These are phyloP conservation scores for Mesorhabditis sp. DNA, from an alignment of 2,888 invertebrate genomes.

Conservation along the genomic window DNA sequence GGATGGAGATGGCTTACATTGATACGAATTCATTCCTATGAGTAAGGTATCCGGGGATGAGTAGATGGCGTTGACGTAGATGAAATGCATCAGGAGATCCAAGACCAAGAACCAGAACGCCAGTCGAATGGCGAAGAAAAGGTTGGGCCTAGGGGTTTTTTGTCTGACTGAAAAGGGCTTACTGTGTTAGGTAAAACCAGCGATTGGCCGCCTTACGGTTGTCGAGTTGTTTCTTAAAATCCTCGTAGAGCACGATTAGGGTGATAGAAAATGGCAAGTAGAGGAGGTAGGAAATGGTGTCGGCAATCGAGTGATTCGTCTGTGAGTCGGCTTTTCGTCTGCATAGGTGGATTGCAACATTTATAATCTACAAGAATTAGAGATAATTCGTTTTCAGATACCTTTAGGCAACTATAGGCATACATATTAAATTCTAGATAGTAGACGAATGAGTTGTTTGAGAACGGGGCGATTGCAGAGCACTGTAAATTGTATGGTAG, in stretches of 20 bases:
- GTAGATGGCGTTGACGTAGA: slow-evolving; percentile 50
- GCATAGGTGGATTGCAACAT: not conserved
- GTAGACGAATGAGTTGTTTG: slow-evolving; percentile 31
- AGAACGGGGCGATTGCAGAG: slow-evolving; percentile 29
- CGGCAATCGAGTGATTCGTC: not conserved
- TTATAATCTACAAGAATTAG: not conserved
- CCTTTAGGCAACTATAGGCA: slow-evolving; percentile 49
- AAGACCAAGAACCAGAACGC: slow-evolving; percentile 43
- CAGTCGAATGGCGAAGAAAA: slow-evolving; percentile 36
- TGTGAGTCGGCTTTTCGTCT: not conserved
- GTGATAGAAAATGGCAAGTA: slow-evolving; percentile 51
- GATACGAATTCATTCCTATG: slow-evolving; percentile 39
- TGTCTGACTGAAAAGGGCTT: not conserved
- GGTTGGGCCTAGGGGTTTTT: not conserved
- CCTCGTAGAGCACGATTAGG: slow-evolving; percentile 52
- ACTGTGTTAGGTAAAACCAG: not conserved
- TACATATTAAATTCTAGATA: slow-evolving; percentile 55
- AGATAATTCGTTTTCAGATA: slow-evolving; percentile 7
- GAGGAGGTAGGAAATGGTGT: not conserved
- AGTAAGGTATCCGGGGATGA: slow-evolving; percentile 46
- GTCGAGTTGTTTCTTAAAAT: slow-evolving; percentile 33
- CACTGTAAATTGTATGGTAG: not conserved
- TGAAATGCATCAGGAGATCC: slow-evolving; percentile 44
- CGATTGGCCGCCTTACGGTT: not conserved
- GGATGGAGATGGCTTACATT: slow-evolving; percentile 25